Percentiles rank a stretch among this genome's conserved stretches.
phyloP scores from a whole-genome alignment of 2,888 invertebrate genomes.

The Pollenia amentaria region DNA sequence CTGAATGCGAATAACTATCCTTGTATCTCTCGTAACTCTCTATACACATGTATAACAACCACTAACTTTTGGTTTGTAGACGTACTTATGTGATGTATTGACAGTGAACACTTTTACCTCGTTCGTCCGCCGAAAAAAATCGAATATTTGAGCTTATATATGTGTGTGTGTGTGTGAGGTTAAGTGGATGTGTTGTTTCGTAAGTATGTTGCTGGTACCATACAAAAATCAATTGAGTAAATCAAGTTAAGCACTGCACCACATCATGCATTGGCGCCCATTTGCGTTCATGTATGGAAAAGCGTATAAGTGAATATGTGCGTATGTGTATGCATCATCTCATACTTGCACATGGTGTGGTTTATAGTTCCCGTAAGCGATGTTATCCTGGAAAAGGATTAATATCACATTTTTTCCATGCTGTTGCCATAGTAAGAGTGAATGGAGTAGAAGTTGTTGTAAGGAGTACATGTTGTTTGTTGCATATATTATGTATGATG shows the following conservation, averaged over 20 bases:
- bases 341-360: slow-evolving; percentile 51
- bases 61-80: slow-evolving; percentile 65
- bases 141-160: neutral
- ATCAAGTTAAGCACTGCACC: slow-evolving; percentile 71
- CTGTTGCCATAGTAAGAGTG: slow-evolving; percentile 40
- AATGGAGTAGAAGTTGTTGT: slow-evolving; percentile 41
- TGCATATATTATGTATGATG: slow-evolving; percentile 29
- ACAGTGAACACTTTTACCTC: slow-evolving; percentile 66
- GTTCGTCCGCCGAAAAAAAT: slow-evolving; percentile 33
- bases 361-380: slow-evolving; percentile 68
- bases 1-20: slow-evolving; percentile 30
- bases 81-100: slow-evolving; percentile 63
- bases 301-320: slow-evolving; percentile 31
- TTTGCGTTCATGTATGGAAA: slow-evolving; percentile 52
- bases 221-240: slow-evolving; percentile 72
- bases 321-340: slow-evolving; percentile 63
- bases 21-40: slow-evolving; percentile 28
- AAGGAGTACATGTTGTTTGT: slow-evolving; percentile 41
- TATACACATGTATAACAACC: slow-evolving; percentile 55
- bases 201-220: slow-evolving; percentile 39
- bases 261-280: slow-evolving; percentile 71
- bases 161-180: neutral
- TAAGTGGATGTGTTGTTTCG: neutral
- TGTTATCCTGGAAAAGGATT: slow-evolving; percentile 66
- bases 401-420: slow-evolving; percentile 62